Evolutionary conservation across 2,797 vertebrate genomes (phyloP), one percentile per base, ranked within the genome.

Genomic region (Erpetoichthys calabaricus): DNA sequence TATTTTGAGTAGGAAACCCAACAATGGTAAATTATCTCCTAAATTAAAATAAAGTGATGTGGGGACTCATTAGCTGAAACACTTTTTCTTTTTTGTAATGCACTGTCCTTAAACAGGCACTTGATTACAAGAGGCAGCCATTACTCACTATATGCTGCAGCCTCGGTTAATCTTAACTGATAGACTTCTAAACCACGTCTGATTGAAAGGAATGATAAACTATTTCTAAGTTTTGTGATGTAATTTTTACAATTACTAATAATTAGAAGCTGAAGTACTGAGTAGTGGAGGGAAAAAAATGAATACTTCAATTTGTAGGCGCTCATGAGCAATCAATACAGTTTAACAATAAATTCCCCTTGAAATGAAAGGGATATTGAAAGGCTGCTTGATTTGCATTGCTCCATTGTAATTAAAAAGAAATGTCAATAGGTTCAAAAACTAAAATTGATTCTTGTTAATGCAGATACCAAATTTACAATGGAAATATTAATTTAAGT

Each of bases 101-200:
- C 50, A 51, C 60, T 50, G 42, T 68, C 55, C 64, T 65, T 63
- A 64, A 65, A 63, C 61, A 70, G 69, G 25, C 25, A 25, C 25
- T 25, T 25, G 25, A 25, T 25, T 25, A 25, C 25, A 25, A 25
- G 2, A 25, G 25, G 25, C 25, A 25, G 25, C 25, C 25, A 25
- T 25, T 25, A 25, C 25, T 25, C 25, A 25, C 25, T 25, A 25
- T 25, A 25, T 25, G 5, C 45, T 47, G 41, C 51, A 6, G 45
- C 42, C 5, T 25, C 45, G 10, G 6, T 9, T 54, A 7, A 9
- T 10, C 10, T 41, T n/a, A 43, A 52, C 4, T 52, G 59, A 51
- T 42, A 56, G 59, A 56, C 50, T 44, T 7, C 59, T 55, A 45
- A 7, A 6, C 56, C 59, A 43, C 54, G 46, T 52, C 51, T 54